A percentile compares a stretch with the other conserved stretches of the same genome.
Evolutionary conservation across 2,113 vertebrate genomes (phyloP).

Genomic region (Tautogolabrus adspersus): DNA sequence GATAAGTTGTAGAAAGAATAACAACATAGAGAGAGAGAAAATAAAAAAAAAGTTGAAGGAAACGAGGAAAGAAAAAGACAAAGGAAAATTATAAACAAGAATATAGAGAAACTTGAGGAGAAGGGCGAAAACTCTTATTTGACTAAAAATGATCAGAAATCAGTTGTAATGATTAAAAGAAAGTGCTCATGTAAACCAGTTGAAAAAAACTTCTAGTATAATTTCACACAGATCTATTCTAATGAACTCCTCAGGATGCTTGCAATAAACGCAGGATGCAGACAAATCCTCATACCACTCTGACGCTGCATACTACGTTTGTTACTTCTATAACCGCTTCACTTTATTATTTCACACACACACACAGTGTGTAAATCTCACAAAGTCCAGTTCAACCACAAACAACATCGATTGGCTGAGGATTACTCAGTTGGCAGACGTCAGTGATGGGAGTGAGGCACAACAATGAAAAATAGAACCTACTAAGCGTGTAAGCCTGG

Average conservation of each 20-base stretch:
- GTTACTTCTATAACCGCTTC: not conserved
- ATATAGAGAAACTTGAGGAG: not conserved
- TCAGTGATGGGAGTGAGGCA: conserved; percentile 43
- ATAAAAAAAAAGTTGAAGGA: not conserved
- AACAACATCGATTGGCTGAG: conserved; percentile 20
- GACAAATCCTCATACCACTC: not conserved
- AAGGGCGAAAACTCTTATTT: too few species aligned
- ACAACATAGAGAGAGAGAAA: not conserved
- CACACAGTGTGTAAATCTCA: too few species aligned
- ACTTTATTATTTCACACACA: not conserved
- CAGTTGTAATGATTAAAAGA: too few species aligned
- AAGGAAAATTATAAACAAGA: not conserved
- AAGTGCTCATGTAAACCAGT: not conserved
- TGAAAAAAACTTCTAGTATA: not conserved
- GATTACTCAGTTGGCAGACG: conserved; percentile 44
- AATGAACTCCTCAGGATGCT: not conserved
- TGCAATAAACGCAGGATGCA: not conserved
- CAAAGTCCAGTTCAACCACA: conserved; percentile 26
- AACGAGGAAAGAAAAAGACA: not conserved
- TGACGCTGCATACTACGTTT: not conserved
- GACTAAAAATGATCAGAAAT: too few species aligned
- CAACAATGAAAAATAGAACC: conserved; percentile 56
- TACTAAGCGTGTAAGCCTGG: conserved; percentile 66
- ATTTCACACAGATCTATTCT: not conserved
- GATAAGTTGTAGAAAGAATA: not conserved